A percentile compares a stretch with the other conserved stretches of the same genome.
phyloP scores from a whole-genome alignment of 2,888 invertebrate genomes.

The Terebella lapidaria region DNA sequence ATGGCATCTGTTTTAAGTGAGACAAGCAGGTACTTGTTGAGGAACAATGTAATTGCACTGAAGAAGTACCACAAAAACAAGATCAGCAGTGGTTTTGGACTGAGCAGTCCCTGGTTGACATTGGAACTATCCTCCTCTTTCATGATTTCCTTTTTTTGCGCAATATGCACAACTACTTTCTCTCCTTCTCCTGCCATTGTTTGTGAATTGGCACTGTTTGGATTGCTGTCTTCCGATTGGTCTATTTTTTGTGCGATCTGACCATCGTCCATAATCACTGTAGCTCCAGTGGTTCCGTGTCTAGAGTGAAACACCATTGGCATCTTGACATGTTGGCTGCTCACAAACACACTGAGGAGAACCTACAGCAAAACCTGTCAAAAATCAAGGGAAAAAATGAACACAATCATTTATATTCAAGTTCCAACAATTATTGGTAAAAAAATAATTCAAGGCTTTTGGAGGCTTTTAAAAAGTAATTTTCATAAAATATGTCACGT shows the following conservation, averaged over 20 bases:
- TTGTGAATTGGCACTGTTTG: too few species aligned
- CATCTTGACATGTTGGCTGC: too few species aligned
- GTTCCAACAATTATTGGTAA: too few species aligned
- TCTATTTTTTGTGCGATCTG: background rate
- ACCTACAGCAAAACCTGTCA: too few species aligned
- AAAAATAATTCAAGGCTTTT: too few species aligned
- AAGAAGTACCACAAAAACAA: conserved; percentile 69
- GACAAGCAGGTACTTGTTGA: conserved; percentile 72
- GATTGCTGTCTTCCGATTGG: background rate
- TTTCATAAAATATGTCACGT: too few species aligned
- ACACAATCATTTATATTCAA: too few species aligned
- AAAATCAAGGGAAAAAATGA: too few species aligned
- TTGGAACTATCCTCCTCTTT: background rate
- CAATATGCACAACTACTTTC: background rate
- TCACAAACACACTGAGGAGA: too few species aligned
- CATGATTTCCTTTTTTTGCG: background rate
- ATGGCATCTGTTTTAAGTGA: conserved; percentile 70
- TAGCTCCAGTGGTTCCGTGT: background rate
- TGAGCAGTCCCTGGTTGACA: conserved; percentile 31
- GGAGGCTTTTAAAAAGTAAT: too few species aligned
- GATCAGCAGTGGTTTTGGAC: conserved; percentile 38
- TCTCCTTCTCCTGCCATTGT: background rate
- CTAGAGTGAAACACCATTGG: background rate
- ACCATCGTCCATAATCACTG: background rate
- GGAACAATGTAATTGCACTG: conserved; percentile 70